Percentiles rank a stretch among this genome's conserved stretches.
These are phyloP conservation scores for Lepidonotus clava DNA, from an alignment of 2,888 invertebrate species.

Conservation along the genomic window DNA sequence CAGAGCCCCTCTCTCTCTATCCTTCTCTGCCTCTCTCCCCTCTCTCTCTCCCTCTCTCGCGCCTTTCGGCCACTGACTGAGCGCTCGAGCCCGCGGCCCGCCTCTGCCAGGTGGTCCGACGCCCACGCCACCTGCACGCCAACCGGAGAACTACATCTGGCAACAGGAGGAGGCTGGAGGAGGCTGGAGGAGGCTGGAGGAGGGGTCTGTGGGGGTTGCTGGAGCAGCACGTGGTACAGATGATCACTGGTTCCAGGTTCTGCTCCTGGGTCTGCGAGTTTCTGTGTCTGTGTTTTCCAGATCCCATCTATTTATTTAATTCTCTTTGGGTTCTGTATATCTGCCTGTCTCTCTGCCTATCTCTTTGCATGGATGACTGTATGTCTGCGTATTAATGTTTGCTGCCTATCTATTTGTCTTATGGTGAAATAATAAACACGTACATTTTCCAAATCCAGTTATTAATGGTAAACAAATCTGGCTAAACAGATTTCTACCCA, in stretches of 20 bases:
- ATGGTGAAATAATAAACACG: no score
- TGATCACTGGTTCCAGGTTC: background rate
- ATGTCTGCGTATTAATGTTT: no score
- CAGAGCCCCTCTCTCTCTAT: background rate
- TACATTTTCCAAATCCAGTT: no score
- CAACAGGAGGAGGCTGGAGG: background rate
- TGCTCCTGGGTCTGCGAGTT: no score
- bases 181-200: background rate
- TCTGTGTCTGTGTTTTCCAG: no score
- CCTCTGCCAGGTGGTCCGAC: background rate
- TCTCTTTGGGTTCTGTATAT: no score
- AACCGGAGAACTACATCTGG: background rate
- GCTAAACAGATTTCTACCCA: no score
- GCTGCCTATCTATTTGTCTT: no score
- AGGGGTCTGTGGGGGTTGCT: background rate
- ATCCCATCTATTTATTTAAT: no score
- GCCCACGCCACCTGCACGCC: background rate
- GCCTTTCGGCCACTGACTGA: constrained; percentile 11
- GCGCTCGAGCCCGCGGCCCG: background rate
- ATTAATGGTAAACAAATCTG: no score
- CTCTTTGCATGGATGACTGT: no score
- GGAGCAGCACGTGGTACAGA: background rate
- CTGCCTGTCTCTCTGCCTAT: no score
- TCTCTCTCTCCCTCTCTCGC: background rate
- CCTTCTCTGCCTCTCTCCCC: background rate